Percentiles rank a stretch among this genome's conserved stretches.
These are phyloP conservation scores for Goniozus legneri DNA, from an alignment of 1,140 invertebrate species.

Conservation along the genomic window DNA sequence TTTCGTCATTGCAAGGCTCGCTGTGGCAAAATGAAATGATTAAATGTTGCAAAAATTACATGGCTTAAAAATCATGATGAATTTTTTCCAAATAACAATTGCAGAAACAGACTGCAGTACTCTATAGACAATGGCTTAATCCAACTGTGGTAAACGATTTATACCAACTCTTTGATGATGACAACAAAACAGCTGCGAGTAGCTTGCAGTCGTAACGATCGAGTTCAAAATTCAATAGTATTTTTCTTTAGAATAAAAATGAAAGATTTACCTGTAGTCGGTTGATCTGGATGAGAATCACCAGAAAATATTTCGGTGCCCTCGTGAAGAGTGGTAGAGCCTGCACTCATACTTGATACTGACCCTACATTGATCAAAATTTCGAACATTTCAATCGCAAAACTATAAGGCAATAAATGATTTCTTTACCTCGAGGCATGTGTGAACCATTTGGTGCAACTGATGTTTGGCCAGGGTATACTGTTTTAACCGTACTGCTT, in stretches of 20 bases:
- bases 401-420: background rate
- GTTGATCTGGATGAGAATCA: constrained; percentile 33
- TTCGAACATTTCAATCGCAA: no score
- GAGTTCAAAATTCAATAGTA: constrained; percentile 4
- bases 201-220: constrained; percentile 26
- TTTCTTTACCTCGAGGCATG: constrained; percentile 21
- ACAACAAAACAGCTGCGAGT: constrained; percentile 25
- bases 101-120: constrained; percentile 27
- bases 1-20: constrained; percentile 25
- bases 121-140: constrained; percentile 52
- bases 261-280: constrained; percentile 41
- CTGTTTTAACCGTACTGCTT: constrained; percentile 36
- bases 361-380: constrained; percentile 37
- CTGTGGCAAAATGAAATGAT: constrained; percentile 11
- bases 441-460: constrained; percentile 18
- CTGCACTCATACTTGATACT: constrained; percentile 43
- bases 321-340: background rate
- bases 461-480: constrained; percentile 35
- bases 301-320: constrained; percentile 11
- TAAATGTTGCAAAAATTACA: constrained; percentile 12
- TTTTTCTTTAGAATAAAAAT: background rate
- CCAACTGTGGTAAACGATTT: constrained; percentile 46
- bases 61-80: no score
- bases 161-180: constrained; percentile 15
- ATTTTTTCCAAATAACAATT: no score